phyloP scores from a whole-genome alignment of 2,888 invertebrate species.

The Ceratothoa steindachneri region DNA sequence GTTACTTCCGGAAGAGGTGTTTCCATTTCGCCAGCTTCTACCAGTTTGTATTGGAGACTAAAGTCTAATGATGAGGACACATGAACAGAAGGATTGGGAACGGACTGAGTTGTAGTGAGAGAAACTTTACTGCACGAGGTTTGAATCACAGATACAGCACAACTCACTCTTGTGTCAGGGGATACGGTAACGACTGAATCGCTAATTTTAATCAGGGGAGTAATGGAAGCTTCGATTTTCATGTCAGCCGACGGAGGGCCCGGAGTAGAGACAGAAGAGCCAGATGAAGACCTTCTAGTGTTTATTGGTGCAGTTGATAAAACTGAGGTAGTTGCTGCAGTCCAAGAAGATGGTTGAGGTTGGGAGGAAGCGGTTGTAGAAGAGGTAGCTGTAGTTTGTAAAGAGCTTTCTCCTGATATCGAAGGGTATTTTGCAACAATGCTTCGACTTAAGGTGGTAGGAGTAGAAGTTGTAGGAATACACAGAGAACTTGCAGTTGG shows the following conservation, averaged over 20 bases:
- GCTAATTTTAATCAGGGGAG: neutral
- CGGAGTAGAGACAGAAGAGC: neutral
- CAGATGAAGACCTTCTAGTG: neutral
- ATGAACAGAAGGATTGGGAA: neutral
- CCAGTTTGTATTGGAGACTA: neutral
- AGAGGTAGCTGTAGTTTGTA: conserved; percentile 31
- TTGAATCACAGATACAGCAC: conserved; percentile 40
- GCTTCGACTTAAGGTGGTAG: conserved; percentile 18
- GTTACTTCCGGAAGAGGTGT: neutral
- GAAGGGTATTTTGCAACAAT: neutral
- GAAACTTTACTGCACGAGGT: conserved; percentile 32
- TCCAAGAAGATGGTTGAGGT: neutral
- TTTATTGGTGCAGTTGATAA: neutral
- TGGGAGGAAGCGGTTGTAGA: conserved; percentile 25
- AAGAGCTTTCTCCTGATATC: neutral
- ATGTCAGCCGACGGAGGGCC: neutral
- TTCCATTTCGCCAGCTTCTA: neutral
- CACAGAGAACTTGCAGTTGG: conserved; percentile 15
- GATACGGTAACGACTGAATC: conserved; percentile 34
- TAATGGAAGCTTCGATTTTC: neutral
- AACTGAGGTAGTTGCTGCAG: neutral
- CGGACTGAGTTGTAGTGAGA: conserved; percentile 29
- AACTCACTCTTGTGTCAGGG: conserved; percentile 39
- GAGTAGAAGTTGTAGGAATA: conserved; percentile 22
- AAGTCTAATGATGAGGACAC: neutral